Evolutionary conservation across 2,797 vertebrate species (phyloP), one percentile per base, ranked within the genome.

Genomic region (Steatocranus sp.): DNA sequence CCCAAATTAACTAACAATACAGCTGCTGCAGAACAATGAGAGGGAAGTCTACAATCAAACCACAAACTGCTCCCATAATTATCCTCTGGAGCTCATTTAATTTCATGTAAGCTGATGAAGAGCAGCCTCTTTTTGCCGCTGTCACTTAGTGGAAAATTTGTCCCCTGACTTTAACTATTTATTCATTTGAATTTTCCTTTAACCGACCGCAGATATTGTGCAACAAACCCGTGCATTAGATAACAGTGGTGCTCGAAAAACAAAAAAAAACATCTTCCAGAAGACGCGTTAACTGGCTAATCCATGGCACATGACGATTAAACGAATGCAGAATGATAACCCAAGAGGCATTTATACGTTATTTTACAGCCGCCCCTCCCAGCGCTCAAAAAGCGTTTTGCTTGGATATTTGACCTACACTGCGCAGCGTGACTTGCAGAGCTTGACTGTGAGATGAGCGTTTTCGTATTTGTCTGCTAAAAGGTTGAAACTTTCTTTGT

Each of bases 41-140:
- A 25, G 79, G 43, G 20, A 79, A 84, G 36, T 73, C 76, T 87
- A 38, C 58, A 88, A 91, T 90, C 83, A 88, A 86, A 86, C 81
- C 86, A 73, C 81, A 81, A 76, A 78, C 87, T 76, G 75, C 76
- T 73, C 51, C 80, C 70, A 66, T 84, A 85, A 90, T 85, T 76
- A 90, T 82, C 84, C 51, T 80, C 82, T 10, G 17, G 53, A 83
- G 83, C 83, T 89, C 53, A 49, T 82, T 77, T 83, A 34, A 81
- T 50, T 77, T 38, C 12, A 73, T n/a, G 25, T 12, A 73, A 49
- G 11, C 17, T 49, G 68, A 77, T 50, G 49, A 81, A 49, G 48
- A 81, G 23, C 68, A 68, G 30, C 53, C 70, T 54, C 32, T 73
- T 68, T 36, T 25, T 73, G 34, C 30, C 9, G 1, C 36, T 14